Evolutionary conservation across 2,888 invertebrate species (phyloP).

Genomic region (Amphimallon solstitiale): DNA sequence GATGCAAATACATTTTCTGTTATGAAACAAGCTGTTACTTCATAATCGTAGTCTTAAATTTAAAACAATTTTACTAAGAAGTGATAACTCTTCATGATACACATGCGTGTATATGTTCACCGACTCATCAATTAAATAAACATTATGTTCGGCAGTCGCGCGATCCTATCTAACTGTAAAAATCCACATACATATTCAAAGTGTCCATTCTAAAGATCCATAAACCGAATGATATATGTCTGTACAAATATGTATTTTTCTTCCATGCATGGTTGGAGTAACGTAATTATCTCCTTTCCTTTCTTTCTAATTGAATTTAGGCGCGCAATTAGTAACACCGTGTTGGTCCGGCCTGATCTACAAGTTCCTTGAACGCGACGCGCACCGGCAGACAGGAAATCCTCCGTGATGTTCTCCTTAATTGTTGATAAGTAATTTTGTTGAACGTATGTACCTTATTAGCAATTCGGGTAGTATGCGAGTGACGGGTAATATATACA

Average conservation of each 20-base stretch:
- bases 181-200: not conserved
- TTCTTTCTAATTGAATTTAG: conserved; percentile 15
- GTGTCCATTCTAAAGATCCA: not conserved
- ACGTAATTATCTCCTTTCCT: conserved; percentile 1
- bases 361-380: not conserved
- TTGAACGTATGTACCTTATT: not conserved
- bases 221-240: not conserved
- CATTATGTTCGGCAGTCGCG: not conserved
- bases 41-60: no score
- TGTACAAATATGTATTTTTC: not conserved
- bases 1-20: no score
- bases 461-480: not conserved
- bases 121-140: not conserved
- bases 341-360: not conserved
- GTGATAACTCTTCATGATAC: no score
- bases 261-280: not conserved
- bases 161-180: conserved; percentile 1
- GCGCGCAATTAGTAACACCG: conserved; percentile 8
- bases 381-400: not conserved
- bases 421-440: not conserved
- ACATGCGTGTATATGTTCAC: not conserved
- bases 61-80: no score
- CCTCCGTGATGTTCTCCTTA: not conserved
- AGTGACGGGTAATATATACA: not conserved
- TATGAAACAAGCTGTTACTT: no score